Percentiles rank a stretch among this genome's conserved stretches.
These are phyloP conservation scores for Synergus itoensis DNA, from an alignment of 2,888 invertebrate genomes.

Conservation along the genomic window DNA sequence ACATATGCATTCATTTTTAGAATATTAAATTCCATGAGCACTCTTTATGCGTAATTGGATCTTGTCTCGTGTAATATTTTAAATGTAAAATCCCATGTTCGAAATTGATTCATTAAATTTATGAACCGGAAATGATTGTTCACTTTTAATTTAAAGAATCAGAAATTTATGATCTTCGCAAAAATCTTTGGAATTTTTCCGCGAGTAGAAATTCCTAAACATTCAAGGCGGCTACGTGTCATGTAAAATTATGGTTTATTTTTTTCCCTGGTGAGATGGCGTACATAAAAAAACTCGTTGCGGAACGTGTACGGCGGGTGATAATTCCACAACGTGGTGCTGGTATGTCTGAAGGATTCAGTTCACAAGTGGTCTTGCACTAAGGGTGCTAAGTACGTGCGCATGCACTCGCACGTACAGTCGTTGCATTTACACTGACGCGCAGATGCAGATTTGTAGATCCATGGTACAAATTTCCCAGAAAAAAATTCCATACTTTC, in stretches of 20 bases:
- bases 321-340: conserved; percentile 36
- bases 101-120: too few species aligned
- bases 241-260: conserved; percentile 13
- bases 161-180: background rate
- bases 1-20: too few species aligned
- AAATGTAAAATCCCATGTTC: too few species aligned
- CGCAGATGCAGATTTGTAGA: conserved; percentile 11
- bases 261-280: conserved; percentile 15
- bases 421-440: conserved; percentile 29
- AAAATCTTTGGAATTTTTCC: background rate
- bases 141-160: background rate
- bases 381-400: conserved; percentile 36
- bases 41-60: too few species aligned
- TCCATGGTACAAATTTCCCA: background rate
- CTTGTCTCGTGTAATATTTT: too few species aligned
- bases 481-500: background rate
- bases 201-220: background rate
- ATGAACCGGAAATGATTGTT: too few species aligned
- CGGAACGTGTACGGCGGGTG: conserved; percentile 27
- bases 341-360: conserved; percentile 40
- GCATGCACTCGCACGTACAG: conserved; percentile 27
- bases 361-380: conserved; percentile 41
- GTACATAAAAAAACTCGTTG: conserved; percentile 28
- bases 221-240: background rate
- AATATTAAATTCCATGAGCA: too few species aligned